These are phyloP conservation scores for Eolophus roseicapilla DNA, from an alignment of 2,113 vertebrate genomes.

Conservation along the genomic window DNA sequence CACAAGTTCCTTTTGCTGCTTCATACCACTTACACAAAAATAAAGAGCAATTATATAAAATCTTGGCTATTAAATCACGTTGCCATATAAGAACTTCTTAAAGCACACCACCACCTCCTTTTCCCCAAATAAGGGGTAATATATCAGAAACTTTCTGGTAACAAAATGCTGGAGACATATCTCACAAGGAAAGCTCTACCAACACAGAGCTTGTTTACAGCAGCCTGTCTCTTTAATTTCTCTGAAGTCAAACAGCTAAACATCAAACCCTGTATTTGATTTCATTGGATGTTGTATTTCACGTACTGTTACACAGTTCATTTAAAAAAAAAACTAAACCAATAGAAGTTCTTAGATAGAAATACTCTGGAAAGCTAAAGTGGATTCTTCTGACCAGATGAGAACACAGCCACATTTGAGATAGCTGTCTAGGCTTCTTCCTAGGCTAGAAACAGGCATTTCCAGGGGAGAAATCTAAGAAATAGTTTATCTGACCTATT, in stretches of 20 bases:
- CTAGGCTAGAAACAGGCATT: background rate
- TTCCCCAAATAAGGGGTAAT: background rate
- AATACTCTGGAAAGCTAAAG: background rate
- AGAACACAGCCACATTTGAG: background rate
- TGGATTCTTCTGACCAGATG: background rate
- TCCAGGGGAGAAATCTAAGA: background rate
- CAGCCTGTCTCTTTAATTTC: background rate
- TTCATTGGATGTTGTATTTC: background rate
- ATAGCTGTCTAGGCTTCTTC: background rate
- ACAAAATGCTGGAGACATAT: background rate
- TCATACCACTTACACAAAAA: background rate
- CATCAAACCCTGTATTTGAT: accelerated
- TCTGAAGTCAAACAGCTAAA: background rate
- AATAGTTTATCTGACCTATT: background rate
- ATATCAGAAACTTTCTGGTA: background rate
- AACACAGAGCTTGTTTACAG: background rate
- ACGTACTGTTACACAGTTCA: background rate
- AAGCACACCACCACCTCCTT: background rate
- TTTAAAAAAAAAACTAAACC: background rate
- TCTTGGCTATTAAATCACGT: background rate
- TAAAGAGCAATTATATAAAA: background rate
- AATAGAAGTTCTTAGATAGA: background rate
- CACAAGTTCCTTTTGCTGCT: background rate
- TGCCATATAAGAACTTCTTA: background rate
- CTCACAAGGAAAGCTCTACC: background rate